Evolutionary conservation across 2,113 vertebrate genomes (phyloP).

Genomic region (Halichoerus grypus): DNA sequence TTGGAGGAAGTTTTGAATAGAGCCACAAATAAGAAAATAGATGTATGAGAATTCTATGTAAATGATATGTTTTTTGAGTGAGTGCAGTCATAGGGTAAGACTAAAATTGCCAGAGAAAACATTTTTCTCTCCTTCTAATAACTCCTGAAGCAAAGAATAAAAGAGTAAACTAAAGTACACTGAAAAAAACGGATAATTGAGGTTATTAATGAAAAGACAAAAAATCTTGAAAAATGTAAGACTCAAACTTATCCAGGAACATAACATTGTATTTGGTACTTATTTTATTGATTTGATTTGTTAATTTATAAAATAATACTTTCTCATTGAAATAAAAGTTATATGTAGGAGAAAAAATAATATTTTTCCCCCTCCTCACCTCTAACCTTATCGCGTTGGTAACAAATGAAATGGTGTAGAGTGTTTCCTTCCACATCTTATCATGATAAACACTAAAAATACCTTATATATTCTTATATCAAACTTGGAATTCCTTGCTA

Average conservation of each 20-base stretch:
- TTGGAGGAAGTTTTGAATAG: not conserved
- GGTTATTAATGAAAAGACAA: not conserved
- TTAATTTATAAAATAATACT: not conserved
- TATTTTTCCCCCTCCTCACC: not conserved
- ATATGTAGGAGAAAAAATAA: not conserved
- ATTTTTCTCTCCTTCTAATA: not conserved
- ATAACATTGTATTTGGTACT: not conserved
- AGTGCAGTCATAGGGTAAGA: not conserved
- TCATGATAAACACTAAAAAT: not conserved
- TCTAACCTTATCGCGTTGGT: not conserved
- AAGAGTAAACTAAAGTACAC: not conserved
- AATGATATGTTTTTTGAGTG: not conserved
- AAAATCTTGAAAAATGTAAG: not conserved
- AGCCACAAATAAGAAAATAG: not conserved
- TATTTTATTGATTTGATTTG: not conserved
- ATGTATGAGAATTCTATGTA: not conserved
- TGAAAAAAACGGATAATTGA: not conserved
- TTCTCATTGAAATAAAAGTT: not conserved
- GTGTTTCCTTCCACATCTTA: not conserved
- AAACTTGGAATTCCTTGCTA: conserved; percentile 29
- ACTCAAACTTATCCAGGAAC: not conserved
- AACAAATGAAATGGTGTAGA: not conserved
- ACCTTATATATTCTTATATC: not conserved
- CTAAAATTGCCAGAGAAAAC: not conserved
- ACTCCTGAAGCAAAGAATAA: not conserved